Percentiles rank a stretch among this genome's conserved stretches.
Conservation (phyloP, 30 jellyfish, hydroid and myxozoan genomes). For the Aurelia aurita region DNA sequence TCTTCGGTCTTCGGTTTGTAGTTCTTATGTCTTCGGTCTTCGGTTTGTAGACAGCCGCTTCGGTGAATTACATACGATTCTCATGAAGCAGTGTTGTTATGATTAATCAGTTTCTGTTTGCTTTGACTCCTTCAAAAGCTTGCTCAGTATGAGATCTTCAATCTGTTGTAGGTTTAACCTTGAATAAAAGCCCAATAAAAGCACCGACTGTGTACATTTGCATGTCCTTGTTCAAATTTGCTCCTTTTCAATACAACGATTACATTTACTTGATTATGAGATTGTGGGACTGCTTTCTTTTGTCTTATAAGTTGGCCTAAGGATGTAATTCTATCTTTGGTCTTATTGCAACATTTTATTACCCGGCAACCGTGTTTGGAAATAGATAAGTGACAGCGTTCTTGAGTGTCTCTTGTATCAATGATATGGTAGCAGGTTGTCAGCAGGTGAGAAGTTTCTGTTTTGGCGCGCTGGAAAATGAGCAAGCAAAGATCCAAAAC, state of each 20-base stretch:
- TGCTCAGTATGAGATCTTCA: no score
- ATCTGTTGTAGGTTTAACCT: no score
- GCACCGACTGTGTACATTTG: neutral
- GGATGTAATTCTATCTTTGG: neutral
- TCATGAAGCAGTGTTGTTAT: no score
- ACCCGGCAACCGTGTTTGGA: constrained; percentile 5
- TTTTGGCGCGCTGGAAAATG: neutral
- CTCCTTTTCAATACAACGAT: neutral
- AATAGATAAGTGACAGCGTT: neutral
- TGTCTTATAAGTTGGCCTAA: neutral
- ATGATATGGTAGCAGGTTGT: neutral
- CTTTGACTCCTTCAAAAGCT: no score
- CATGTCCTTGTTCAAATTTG: neutral
- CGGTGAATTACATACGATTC: no score
- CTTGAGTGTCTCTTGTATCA: neutral
- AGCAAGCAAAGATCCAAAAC: constrained; percentile 20
- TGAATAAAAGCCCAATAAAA: no score
- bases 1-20: no score
- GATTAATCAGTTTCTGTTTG: no score
- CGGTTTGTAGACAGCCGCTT: no score
- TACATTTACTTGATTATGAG: neutral
- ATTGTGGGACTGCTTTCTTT: neutral
- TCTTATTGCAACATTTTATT: neutral
- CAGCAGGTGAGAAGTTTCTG: neutral
- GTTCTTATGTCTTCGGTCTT: no score